phyloP scores from a whole-genome alignment of 2,888 invertebrate species.

The Fissipunctia ypsillon region DNA sequence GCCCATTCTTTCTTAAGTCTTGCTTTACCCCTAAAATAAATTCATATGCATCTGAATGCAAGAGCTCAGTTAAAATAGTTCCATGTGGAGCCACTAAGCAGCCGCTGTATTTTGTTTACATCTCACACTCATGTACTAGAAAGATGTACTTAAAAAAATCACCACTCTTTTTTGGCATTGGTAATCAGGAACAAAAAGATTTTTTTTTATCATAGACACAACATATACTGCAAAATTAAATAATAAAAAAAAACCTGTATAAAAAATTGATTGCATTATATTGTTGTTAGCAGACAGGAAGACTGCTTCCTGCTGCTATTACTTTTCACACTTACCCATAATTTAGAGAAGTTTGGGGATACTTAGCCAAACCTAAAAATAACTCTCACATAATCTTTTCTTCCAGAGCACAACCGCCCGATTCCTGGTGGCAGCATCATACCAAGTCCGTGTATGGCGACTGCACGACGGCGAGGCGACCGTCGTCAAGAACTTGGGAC shows the following conservation, averaged over 20 bases:
- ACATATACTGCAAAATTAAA: too few relatives aligned
- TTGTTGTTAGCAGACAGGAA: too few relatives aligned
- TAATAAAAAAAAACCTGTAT: too few relatives aligned
- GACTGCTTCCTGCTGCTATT: background rate
- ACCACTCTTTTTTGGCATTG: too few relatives aligned
- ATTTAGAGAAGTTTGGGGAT: background rate
- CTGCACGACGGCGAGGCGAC: conserved; percentile 76
- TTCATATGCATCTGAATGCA: background rate
- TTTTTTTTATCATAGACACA: too few relatives aligned
- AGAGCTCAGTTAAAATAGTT: background rate
- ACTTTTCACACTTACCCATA: background rate
- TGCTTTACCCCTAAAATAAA: background rate
- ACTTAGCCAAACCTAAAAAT: background rate
- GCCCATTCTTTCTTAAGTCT: background rate
- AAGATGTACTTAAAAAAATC: background rate
- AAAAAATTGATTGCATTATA: too few relatives aligned
- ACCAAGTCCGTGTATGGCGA: conserved; percentile 84
- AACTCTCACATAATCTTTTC: too few relatives aligned
- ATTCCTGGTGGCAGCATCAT: conserved; percentile 84
- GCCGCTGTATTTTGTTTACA: background rate
- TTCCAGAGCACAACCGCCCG: conserved; percentile 78
- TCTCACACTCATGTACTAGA: background rate
- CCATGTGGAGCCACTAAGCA: too few relatives aligned
- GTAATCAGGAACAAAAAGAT: too few relatives aligned
- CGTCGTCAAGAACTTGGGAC: conserved; percentile 80